Evolutionary conservation across 2,113 vertebrate species (phyloP).

Genomic region (Lophius piscatorius): DNA sequence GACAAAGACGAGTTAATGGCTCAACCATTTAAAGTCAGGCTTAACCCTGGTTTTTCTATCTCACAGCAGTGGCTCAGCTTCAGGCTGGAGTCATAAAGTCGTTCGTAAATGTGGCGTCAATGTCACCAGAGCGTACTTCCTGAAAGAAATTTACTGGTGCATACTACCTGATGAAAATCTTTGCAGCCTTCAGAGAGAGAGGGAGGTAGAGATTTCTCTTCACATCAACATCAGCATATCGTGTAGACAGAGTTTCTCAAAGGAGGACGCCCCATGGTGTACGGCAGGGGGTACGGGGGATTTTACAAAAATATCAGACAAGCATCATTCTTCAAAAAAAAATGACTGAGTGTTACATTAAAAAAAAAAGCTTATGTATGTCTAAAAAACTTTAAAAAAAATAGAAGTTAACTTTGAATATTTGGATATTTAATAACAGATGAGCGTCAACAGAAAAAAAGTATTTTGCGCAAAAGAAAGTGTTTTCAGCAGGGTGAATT

Average conservation of each 20-base stretch:
- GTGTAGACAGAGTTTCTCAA: constrained; percentile 37
- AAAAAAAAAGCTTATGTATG: too few species aligned
- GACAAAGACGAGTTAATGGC: constrained; percentile 48
- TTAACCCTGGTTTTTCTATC: constrained; percentile 37
- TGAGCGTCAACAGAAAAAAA: too few species aligned
- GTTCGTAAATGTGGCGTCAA: not conserved
- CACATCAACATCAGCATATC: constrained; percentile 25
- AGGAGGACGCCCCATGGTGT: constrained; percentile 22
- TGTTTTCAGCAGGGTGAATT: too few species aligned
- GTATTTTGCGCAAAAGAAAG: too few species aligned
- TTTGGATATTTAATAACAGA: too few species aligned
- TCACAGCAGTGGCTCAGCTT: constrained; percentile 29
- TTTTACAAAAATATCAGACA: too few species aligned
- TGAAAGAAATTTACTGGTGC: constrained; percentile 23
- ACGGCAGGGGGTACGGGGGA: too few species aligned
- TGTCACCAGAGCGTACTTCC: not conserved
- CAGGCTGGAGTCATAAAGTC: constrained; percentile 11
- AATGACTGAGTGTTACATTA: too few species aligned
- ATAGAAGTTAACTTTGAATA: too few species aligned
- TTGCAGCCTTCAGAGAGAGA: constrained; percentile 24
- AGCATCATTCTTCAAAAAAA: too few species aligned
- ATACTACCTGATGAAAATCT: constrained; percentile 34
- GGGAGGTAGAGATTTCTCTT: constrained; percentile 24
- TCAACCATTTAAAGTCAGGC: constrained; percentile 40
- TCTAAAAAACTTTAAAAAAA: too few species aligned